These are phyloP conservation scores for Drosophila subsilvestris DNA, from an alignment of 2,888 invertebrate species.

Conservation along the genomic window DNA sequence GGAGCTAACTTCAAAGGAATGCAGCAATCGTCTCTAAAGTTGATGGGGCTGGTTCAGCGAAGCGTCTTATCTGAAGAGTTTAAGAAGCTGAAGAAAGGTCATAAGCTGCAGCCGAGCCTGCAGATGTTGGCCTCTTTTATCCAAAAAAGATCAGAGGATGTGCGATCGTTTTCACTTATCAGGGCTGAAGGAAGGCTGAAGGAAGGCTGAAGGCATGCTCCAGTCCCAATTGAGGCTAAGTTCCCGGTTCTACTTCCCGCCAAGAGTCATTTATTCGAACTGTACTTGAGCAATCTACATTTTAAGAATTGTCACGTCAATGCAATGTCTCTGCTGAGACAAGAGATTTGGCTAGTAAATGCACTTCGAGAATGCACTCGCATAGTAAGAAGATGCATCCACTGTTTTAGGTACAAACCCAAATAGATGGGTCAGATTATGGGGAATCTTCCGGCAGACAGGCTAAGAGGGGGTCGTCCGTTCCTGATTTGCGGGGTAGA, in stretches of 20 bases:
- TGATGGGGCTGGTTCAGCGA: not conserved
- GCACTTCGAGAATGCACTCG: not conserved
- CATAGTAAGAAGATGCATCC: not conserved
- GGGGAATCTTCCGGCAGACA: constrained; percentile 2
- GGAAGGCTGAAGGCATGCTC: no score
- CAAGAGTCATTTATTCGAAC: not conserved
- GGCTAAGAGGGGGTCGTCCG: not conserved
- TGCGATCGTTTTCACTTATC: no score
- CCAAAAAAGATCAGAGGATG: no score
- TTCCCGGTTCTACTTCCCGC: not conserved
- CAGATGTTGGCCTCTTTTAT: not conserved
- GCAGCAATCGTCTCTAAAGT: not conserved
- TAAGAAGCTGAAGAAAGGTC: not conserved
- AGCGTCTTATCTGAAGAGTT: not conserved
- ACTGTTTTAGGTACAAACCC: not conserved
- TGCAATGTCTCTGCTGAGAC: no score
- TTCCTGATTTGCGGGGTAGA: not conserved
- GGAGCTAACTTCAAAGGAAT: not conserved
- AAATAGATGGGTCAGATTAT: not conserved
- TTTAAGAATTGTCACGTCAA: no score
- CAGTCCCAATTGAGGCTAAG: not conserved
- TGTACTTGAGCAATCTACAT: not conserved
- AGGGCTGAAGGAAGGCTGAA: no score
- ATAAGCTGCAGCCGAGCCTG: no score
- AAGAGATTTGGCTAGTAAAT: no score